Percentiles rank a stretch among this genome's conserved stretches.
Evolutionary conservation across 1,140 invertebrate genomes (phyloP).

Genomic region (Eulimnadia texana): DNA sequence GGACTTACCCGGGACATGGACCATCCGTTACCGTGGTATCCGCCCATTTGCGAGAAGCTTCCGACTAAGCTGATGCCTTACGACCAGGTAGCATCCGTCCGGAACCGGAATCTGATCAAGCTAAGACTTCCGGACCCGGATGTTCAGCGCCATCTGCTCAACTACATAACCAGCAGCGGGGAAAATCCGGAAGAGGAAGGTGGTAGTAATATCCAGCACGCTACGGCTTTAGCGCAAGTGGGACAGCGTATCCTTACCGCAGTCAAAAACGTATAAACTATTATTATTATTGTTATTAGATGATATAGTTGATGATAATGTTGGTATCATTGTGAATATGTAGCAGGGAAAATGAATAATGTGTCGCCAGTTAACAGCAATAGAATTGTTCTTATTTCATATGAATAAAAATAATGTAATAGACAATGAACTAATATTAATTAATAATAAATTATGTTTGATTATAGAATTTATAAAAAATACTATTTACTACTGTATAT

Average conservation of each 20-base stretch:
- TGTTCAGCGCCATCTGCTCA: conserved; percentile 34
- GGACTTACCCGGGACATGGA: conserved; percentile 39
- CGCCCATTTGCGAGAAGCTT: conserved; percentile 43
- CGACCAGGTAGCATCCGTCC: conserved; percentile 29
- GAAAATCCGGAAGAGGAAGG: conserved; percentile 3
- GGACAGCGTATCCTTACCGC: conserved; percentile 56
- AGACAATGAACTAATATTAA: too few relatives aligned
- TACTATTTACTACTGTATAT: background rate
- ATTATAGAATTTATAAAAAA: background rate
- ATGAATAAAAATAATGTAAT: too few relatives aligned
- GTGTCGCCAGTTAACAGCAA: too few relatives aligned
- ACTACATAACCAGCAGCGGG: conserved; percentile 31
- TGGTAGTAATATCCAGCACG: background rate
- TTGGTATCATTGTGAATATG: background rate
- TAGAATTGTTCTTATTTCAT: too few relatives aligned
- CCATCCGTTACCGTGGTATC: conserved; percentile 57
- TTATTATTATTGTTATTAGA: background rate
- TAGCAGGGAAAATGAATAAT: too few relatives aligned
- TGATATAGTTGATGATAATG: background rate
- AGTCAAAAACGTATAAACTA: conserved; percentile 43
- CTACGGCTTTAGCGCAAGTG: conserved; percentile 35
- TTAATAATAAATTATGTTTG: background rate
- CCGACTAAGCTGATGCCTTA: conserved; percentile 26
- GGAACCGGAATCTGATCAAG: conserved; percentile 27
- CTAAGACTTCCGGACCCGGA: conserved; percentile 28